phyloP scores from a whole-genome alignment of 2,888 invertebrate species.

The Gastrophysa polygoni region DNA sequence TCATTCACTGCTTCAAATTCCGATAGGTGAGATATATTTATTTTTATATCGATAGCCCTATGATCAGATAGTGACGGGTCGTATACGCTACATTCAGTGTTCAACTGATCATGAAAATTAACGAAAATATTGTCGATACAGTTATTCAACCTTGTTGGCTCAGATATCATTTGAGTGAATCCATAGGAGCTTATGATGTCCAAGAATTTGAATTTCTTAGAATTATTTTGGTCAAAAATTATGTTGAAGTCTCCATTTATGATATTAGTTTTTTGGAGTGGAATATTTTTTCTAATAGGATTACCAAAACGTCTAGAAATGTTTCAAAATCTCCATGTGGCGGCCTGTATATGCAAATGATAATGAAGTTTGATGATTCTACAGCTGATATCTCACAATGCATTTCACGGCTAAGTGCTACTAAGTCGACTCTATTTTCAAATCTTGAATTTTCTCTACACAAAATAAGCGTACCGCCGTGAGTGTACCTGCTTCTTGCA shows the following conservation, averaged over 20 bases:
- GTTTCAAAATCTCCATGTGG: constrained; percentile 3
- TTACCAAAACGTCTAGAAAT: constrained; percentile 2
- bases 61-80: too few relatives aligned
- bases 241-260: not conserved
- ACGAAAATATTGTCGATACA: not conserved
- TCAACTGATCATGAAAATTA: not conserved
- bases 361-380: constrained; percentile 1
- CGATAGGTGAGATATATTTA: too few relatives aligned
- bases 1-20: too few relatives aligned
- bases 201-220: not conserved
- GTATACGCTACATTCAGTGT: not conserved
- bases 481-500: constrained; percentile 7
- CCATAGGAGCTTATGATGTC: not conserved
- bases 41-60: too few relatives aligned
- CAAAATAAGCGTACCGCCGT: constrained; percentile 7
- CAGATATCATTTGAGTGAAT: not conserved
- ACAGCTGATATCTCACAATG: constrained; percentile 6
- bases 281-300: not conserved
- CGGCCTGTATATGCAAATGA: constrained; percentile 4
- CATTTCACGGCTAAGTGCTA: constrained; percentile 7
- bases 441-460: too few relatives aligned
- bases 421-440: not conserved
- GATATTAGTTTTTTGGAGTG: not conserved
- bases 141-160: not conserved
- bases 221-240: not conserved